A percentile compares a stretch with the other conserved stretches of the same genome.
Evolutionary conservation across 1,140 invertebrate species (phyloP).

Genomic region (Nilaparvata lugens): DNA sequence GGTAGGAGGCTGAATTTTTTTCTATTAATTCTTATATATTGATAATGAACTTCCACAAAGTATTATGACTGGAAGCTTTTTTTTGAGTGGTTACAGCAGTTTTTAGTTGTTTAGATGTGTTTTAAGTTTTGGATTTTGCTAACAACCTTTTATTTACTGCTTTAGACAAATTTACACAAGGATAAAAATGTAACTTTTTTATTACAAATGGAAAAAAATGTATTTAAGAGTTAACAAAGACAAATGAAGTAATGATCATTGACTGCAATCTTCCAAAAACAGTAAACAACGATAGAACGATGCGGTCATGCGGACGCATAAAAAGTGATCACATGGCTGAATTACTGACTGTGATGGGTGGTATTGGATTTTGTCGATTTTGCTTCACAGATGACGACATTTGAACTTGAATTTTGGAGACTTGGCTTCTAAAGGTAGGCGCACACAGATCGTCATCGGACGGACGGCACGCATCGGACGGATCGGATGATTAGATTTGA

Average conservation of each 20-base stretch:
- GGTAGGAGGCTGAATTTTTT: not conserved
- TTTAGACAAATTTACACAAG: no score
- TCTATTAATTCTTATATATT: not conserved
- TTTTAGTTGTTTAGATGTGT: not conserved
- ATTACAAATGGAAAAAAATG: no score
- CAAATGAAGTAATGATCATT: no score
- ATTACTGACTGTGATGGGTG: not conserved
- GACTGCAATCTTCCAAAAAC: no score
- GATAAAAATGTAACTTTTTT: no score
- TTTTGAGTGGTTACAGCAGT: not conserved
- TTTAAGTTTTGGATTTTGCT: not conserved
- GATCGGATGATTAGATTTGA: no score
- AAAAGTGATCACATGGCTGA: not conserved
- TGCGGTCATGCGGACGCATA: no score
- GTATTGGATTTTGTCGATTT: slow-evolving; percentile 9
- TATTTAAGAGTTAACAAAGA: no score
- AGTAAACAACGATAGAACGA: no score
- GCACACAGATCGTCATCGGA: no score
- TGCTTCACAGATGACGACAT: slow-evolving; percentile 2
- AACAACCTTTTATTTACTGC: not conserved
- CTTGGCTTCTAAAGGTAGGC: slow-evolving; percentile 9
- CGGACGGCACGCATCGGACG: no score
- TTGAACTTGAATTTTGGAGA: slow-evolving; percentile 9
- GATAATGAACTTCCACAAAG: not conserved
- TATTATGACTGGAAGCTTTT: not conserved